Conservation (phyloP, 1,140 invertebrate genomes). For the Potamilus streckersoni region DNA sequence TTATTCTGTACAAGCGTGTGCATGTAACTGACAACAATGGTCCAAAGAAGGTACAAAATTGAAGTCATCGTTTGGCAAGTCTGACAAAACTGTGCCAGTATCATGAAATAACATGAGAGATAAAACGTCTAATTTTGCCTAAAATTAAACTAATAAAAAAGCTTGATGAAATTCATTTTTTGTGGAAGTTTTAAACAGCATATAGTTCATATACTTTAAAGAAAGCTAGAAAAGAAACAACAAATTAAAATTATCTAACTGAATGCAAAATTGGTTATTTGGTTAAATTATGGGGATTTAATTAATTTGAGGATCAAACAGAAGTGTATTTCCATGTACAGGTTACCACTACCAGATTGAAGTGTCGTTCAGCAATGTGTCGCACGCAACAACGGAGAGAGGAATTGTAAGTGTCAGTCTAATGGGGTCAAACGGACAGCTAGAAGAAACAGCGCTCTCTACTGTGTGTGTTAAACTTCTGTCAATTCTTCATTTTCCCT, state of each 20-base stretch:
- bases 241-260: no score
- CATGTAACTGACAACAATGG: no score
- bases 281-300: no score
- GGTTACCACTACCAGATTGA: conserved; percentile 41
- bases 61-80: neutral
- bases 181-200: no score
- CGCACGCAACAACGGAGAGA: conserved; percentile 14
- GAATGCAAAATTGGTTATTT: no score
- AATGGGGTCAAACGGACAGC: conserved; percentile 25
- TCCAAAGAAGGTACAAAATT: neutral
- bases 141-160: neutral
- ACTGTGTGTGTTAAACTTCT: conserved; percentile 18
- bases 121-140: neutral
- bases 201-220: no score
- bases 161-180: neutral
- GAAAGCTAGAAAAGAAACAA: no score
- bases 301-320: no score
- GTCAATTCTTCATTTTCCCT: neutral
- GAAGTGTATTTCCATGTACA: neutral
- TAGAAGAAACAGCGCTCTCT: conserved; percentile 19
- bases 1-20: no score
- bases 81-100: neutral
- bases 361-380: conserved; percentile 22
- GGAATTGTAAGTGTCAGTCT: conserved; percentile 23
- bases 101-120: neutral